These are phyloP conservation scores for Physella acuta DNA, from an alignment of 1,140 invertebrate genomes.

Conservation along the genomic window DNA sequence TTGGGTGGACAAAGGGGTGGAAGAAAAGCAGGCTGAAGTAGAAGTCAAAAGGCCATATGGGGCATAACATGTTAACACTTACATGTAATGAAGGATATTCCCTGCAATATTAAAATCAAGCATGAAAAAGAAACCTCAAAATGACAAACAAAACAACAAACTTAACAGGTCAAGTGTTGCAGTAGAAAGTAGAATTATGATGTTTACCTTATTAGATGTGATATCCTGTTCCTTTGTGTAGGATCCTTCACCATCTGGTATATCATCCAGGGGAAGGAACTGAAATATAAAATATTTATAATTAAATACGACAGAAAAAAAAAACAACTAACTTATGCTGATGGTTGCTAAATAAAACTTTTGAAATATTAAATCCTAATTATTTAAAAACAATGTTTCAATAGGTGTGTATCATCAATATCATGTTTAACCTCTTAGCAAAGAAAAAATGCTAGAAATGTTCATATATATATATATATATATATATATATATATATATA, in stretches of 20 bases:
- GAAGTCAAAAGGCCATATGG: no score
- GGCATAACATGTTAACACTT: no score
- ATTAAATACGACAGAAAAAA: background rate
- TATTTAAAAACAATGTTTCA: no score
- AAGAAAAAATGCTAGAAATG: background rate
- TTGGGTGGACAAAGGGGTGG: no score
- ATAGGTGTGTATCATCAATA: no score
- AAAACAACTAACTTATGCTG: background rate
- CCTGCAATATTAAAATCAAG: no score
- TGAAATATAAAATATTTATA: constrained; percentile 31
- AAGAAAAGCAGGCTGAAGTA: no score
- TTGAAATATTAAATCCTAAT: background rate
- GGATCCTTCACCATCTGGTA: constrained; percentile 40
- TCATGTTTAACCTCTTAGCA: no score
- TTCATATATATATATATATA: background rate
- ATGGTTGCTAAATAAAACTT: background rate
- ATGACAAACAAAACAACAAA: no score
- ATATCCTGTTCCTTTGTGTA: constrained; percentile 39
- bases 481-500: background rate
- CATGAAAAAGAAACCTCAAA: no score
- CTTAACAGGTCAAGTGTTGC: no score
- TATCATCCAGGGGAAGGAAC: constrained; percentile 54
- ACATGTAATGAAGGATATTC: no score
- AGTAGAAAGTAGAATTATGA: background rate
- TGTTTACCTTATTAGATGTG: constrained; percentile 27